Evolutionary conservation across 2,888 invertebrate species (phyloP), one percentile per base, ranked within the genome.

Genomic region (Leuctra nigra): DNA sequence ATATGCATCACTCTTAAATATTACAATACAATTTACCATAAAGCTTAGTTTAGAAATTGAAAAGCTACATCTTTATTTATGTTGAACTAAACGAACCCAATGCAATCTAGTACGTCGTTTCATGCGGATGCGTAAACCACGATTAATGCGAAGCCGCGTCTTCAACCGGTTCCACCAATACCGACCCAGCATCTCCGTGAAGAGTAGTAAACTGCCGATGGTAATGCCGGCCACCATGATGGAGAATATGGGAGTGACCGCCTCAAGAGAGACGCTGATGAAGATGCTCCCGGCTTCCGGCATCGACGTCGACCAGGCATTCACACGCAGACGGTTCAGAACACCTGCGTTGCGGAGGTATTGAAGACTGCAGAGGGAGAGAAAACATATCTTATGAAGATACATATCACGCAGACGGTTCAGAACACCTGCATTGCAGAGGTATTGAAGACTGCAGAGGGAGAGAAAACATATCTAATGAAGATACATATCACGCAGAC

Each of bases 241-340:
- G 2, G 50, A 35, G 36, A 50, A 33, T 18, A 50, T 50, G 4
- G 50, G 50, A 7, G 50, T 50, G 18, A 50, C 50, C n/a, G 50
- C 50, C 11, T 16, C 33, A 3, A 50, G 16, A 11, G 35, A 35
- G 20, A 50, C 50, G 13, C 50, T 50, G 20, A 16, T 33, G 50
- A 50, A 50, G 2, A 35, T 35, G 3, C 20, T 35, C 4, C 11
- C n/a, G 4, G 50, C 22, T 13, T 35, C 50, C 3, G 50, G 50
- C 50, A 50, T 50, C 18, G 18, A 13, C 35, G 33, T 50, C 9
- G 50, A 33, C 50, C 50, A 50, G 6, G 50, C 33, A 14, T 50
- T 50, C 33, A 50, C 50, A 2, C 50, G 50, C 9, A 50, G 20
- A 6, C 50, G 33, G 22, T 50, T 50, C n/a, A 35, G 16, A 2